Percentiles rank a stretch among this genome's conserved stretches.
phyloP scores from a whole-genome alignment of 2,888 invertebrate species.

The Polia nebulosa region DNA sequence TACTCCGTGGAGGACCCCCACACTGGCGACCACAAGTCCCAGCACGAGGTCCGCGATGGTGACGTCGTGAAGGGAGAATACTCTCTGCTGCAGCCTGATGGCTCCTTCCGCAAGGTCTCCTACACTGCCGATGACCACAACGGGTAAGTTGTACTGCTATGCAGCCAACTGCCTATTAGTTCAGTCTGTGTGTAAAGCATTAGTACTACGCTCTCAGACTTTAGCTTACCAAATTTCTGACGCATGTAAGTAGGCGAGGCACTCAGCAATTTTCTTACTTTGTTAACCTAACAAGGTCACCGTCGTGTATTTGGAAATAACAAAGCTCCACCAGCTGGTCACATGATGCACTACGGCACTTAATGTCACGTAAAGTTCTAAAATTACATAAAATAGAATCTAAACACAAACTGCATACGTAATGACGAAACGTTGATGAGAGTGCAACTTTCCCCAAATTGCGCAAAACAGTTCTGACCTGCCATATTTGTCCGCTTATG shows the following conservation, averaged over 20 bases:
- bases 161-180: not conserved
- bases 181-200: not conserved
- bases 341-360: not conserved
- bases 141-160: conserved; percentile 82
- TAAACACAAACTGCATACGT: conserved; percentile 58
- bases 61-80: conserved; percentile 93
- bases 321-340: conserved; percentile 8
- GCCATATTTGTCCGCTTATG: conserved; percentile 72
- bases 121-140: conserved; percentile 91
- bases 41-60: conserved; percentile 91
- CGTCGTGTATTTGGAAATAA: not conserved
- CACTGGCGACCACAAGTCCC: conserved; percentile 92
- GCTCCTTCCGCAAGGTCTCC: conserved; percentile 91
- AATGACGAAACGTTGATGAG: conserved; percentile 64
- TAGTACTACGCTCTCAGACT: not conserved
- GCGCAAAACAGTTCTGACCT: conserved; percentile 73
- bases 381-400: conserved; percentile 58
- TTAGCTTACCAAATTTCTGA: not conserved
- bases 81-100: conserved; percentile 91
- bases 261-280: not conserved
- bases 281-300: not conserved
- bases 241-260: too few relatives aligned
- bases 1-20: conserved; percentile 92
- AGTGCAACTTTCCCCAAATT: conserved; percentile 79
- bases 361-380: conserved; percentile 16